Evolutionary conservation across 2,113 vertebrate species (phyloP).

Genomic region (Lepus timidus): DNA sequence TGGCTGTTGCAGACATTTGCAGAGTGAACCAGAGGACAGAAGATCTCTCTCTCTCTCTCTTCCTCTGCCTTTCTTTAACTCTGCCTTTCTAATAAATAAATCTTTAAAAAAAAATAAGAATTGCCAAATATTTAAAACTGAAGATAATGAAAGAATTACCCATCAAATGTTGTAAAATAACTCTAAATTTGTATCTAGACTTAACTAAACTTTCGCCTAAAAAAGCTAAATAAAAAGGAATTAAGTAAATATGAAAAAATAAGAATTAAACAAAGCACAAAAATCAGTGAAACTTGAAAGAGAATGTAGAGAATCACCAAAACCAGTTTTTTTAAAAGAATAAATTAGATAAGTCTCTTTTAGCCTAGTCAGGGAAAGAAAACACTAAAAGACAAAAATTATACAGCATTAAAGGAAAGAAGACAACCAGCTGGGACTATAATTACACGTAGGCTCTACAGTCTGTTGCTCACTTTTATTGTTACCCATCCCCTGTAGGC

Average conservation of each 20-base stretch:
- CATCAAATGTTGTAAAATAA: not conserved
- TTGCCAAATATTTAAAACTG: constrained; percentile 13
- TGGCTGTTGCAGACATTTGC: too few species aligned
- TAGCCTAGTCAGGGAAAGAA: not conserved
- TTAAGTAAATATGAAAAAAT: not conserved
- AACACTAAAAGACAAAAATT: not conserved
- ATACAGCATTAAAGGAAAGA: not conserved
- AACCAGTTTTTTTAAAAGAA: not conserved
- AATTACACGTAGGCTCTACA: not conserved
- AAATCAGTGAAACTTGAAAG: not conserved
- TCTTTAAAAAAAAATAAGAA: not conserved
- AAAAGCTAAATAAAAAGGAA: not conserved
- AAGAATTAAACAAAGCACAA: not conserved
- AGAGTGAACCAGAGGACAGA: too few species aligned
- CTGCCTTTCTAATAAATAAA: too few species aligned
- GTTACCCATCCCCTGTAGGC: not conserved
- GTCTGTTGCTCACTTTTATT: not conserved
- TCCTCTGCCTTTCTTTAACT: too few species aligned
- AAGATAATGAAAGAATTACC: not conserved
- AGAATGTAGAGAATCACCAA: not conserved
- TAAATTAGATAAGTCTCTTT: not conserved
- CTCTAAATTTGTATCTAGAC: not conserved
- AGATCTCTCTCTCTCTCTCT: too few species aligned
- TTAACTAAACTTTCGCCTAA: not conserved
- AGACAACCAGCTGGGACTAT: not conserved